Conservation (phyloP, 2,888 invertebrate species). For the Tricholauxania praeusta region DNA sequence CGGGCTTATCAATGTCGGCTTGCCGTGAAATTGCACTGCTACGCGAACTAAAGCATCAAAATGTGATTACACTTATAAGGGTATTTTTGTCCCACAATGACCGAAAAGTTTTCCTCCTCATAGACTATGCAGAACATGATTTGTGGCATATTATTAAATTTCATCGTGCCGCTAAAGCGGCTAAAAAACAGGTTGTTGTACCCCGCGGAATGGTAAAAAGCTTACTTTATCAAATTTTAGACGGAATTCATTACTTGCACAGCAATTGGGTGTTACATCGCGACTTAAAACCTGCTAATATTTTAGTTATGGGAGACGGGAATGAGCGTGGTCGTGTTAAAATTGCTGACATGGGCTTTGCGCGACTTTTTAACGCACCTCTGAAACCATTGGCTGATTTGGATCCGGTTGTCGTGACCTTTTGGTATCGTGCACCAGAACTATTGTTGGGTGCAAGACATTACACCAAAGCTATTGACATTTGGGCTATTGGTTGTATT, state of each 20-base stretch:
- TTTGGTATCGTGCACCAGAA: constrained; percentile 99
- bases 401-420: constrained; percentile 99
- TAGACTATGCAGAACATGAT: constrained; percentile 99
- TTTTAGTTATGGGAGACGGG: constrained; percentile 99
- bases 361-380: constrained; percentile 96
- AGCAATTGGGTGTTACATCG: constrained; percentile 99
- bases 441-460: constrained; percentile 93
- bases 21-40: constrained; percentile 98
- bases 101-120: constrained; percentile 95
- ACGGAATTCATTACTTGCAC: constrained; percentile 98
- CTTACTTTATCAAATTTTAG: constrained; percentile 95
- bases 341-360: constrained; percentile 99
- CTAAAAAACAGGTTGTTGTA: constrained; percentile 95
- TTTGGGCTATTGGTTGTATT: constrained; percentile 99
- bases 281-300: constrained; percentile 99
- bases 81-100: constrained; percentile 97
- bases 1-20: constrained; percentile 98
- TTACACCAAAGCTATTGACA: constrained; percentile 98
- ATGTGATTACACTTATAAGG: constrained; percentile 95
- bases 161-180: constrained; percentile 97
- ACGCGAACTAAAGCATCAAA: constrained; percentile 94
- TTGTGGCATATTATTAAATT: constrained; percentile 99
- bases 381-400: constrained; percentile 97
- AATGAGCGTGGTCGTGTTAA: constrained; percentile 96
- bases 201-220: constrained; percentile 99